Evolutionary conservation across 2,888 invertebrate species (phyloP).

Genomic region (Drosophila siamana): DNA sequence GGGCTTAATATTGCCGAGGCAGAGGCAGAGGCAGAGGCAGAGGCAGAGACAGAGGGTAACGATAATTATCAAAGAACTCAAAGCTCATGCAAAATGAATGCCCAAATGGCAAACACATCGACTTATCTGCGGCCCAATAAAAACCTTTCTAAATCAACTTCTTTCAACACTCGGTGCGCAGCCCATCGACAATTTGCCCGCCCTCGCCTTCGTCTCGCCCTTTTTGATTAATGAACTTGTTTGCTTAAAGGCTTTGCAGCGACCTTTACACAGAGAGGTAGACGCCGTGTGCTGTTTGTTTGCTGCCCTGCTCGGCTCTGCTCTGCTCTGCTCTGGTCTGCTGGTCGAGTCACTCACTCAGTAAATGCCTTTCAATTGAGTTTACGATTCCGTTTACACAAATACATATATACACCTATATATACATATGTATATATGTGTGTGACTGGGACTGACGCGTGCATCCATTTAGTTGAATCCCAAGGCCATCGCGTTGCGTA

Average conservation of each 20-base stretch:
- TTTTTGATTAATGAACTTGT: slow-evolving; percentile 48
- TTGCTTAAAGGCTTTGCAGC: slow-evolving; percentile 36
- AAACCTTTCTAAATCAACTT: slow-evolving; percentile 7
- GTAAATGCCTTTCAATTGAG: slow-evolving; percentile 44
- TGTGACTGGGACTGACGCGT: slow-evolving; percentile 6
- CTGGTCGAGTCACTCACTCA: not conserved
- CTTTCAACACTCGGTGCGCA: slow-evolving; percentile 28
- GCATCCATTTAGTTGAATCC: slow-evolving; percentile 18
- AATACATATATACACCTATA: not conserved
- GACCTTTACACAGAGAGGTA: not conserved
- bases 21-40: no score
- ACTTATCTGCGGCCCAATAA: slow-evolving; percentile 5
- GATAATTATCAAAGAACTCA: slow-evolving; percentile 9
- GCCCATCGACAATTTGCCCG: slow-evolving; percentile 12
- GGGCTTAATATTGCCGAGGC: not conserved
- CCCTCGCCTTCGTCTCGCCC: slow-evolving; percentile 9
- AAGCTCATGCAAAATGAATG: slow-evolving; percentile 23
- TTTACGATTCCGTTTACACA: slow-evolving; percentile 8
- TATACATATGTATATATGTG: not conserved
- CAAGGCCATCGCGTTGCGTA: slow-evolving; percentile 16
- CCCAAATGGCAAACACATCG: slow-evolving; percentile 15
- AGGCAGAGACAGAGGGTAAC: not conserved
- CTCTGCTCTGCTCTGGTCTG: no score
- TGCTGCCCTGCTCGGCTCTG: no score
- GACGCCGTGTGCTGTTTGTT: no score